phyloP scores from a whole-genome alignment of 2,888 invertebrate species.

The Notodonta dromedarius region DNA sequence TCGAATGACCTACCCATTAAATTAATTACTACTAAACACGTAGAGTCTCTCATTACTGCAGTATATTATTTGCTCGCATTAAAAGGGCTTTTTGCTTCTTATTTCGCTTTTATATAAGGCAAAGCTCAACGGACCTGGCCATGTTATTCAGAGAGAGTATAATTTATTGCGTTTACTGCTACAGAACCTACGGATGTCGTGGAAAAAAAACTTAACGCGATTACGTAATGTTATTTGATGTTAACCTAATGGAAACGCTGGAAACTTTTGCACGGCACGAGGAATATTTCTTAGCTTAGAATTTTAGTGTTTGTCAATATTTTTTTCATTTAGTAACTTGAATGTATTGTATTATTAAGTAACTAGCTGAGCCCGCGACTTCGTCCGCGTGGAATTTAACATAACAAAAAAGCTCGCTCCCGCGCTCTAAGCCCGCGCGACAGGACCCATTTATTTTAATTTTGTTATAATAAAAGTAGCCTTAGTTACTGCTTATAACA shows the following conservation, averaged over 20 bases:
- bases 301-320: neutral
- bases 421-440: too few species aligned
- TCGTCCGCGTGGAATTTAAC: too few species aligned
- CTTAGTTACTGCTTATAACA: too few species aligned
- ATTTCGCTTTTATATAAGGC: slow-evolving; percentile 47
- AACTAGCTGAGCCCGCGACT: too few species aligned
- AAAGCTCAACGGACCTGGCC: slow-evolving; percentile 43
- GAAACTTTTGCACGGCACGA: slow-evolving; percentile 4
- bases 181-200: slow-evolving; percentile 45
- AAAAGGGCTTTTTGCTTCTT: slow-evolving; percentile 43
- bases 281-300: neutral
- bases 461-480: too few species aligned
- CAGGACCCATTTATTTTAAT: too few species aligned
- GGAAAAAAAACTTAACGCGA: slow-evolving; percentile 42
- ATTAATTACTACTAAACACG: neutral
- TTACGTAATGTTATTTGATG: slow-evolving; percentile 31
- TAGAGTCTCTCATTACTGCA: slow-evolving; percentile 42
- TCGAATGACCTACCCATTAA: neutral
- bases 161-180: slow-evolving; percentile 61
- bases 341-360: too few species aligned
- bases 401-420: too few species aligned
- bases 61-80: slow-evolving; percentile 52
- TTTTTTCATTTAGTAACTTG: too few species aligned
- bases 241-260: slow-evolving; percentile 17
- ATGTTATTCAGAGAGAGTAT: slow-evolving; percentile 59